Percentiles rank a stretch among this genome's conserved stretches.
These are phyloP conservation scores for Mormoops blainvillei DNA, from an alignment of 2,113 vertebrate species.

Conservation along the genomic window DNA sequence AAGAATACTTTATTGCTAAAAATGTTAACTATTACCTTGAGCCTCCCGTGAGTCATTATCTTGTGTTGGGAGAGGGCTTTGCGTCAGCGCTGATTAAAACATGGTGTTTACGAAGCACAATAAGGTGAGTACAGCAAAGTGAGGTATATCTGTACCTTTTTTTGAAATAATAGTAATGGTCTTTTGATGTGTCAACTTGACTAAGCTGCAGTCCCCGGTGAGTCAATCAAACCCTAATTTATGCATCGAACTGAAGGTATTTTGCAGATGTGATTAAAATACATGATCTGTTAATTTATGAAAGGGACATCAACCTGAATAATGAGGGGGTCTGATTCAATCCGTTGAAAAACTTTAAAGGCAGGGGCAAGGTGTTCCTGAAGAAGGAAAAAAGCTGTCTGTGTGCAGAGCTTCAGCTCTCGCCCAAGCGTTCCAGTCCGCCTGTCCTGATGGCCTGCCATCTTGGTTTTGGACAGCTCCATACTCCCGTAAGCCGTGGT, in stretches of 20 bases:
- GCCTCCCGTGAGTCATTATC: neutral
- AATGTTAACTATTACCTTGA: neutral
- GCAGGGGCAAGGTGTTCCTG: neutral
- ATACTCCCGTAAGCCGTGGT: too few species aligned
- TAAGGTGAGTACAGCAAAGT: neutral
- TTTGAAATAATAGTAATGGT: neutral
- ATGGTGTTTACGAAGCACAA: neutral
- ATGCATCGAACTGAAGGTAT: neutral
- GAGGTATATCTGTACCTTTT: too few species aligned
- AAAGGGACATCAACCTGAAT: neutral
- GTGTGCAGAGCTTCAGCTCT: neutral
- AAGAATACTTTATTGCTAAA: neutral
- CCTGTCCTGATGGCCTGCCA: accelerated
- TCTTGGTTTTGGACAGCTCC: neutral
- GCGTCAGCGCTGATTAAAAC: neutral
- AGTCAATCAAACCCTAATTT: neutral
- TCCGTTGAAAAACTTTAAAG: neutral
- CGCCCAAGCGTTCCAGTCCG: too few species aligned
- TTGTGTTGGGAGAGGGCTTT: neutral
- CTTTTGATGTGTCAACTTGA: neutral
- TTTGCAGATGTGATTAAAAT: neutral
- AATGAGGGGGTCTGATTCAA: neutral
- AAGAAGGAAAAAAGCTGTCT: neutral
- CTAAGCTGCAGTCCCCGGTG: too few species aligned
- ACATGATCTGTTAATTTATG: neutral